A percentile compares a stretch with the other conserved stretches of the same genome.
Evolutionary conservation across 2,888 invertebrate species (phyloP).

Genomic region (Petrophora chlorosata): DNA sequence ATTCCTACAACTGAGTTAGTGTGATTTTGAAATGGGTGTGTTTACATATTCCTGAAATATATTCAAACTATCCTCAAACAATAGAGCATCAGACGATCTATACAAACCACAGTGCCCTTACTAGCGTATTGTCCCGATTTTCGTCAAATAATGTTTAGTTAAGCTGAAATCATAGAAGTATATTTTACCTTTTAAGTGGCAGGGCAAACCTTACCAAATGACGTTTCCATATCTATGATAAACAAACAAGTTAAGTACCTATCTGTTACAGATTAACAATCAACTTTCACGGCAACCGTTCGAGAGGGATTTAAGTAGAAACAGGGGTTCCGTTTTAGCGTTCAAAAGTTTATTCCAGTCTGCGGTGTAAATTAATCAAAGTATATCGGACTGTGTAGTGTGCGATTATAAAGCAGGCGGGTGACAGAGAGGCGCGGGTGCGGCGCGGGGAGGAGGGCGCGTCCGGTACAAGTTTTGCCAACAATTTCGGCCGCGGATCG

Average conservation of each 20-base stretch:
- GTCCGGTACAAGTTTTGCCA: constrained; percentile 69
- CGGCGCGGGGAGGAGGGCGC: constrained; percentile 35
- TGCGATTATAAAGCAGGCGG: constrained; percentile 68
- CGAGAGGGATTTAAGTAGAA: constrained; percentile 64
- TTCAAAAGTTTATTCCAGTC: constrained; percentile 68
- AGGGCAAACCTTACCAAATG: constrained; percentile 46
- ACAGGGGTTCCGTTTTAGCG: constrained; percentile 74
- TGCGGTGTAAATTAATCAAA: constrained; percentile 80
- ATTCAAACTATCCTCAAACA: too few relatives aligned
- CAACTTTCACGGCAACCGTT: constrained; percentile 62
- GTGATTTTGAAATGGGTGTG: too few relatives aligned
- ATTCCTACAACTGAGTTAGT: too few relatives aligned
- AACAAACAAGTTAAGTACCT: constrained; percentile 55
- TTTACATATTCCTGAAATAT: too few relatives aligned
- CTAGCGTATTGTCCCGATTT: constrained; percentile 31
- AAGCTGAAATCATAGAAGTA: constrained; percentile 54
- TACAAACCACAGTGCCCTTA: constrained; percentile 19
- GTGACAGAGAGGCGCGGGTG: constrained; percentile 41
- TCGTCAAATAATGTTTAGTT: constrained; percentile 45
- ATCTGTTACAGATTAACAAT: constrained; percentile 68
- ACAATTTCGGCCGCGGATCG: constrained; percentile 70
- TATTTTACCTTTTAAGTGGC: constrained; percentile 49
- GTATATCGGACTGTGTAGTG: constrained; percentile 64
- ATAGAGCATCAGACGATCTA: too few relatives aligned
- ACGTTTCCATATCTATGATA: constrained; percentile 46